These are phyloP conservation scores for Diaperis boleti DNA, from an alignment of 2,888 invertebrate species.

Conservation along the genomic window DNA sequence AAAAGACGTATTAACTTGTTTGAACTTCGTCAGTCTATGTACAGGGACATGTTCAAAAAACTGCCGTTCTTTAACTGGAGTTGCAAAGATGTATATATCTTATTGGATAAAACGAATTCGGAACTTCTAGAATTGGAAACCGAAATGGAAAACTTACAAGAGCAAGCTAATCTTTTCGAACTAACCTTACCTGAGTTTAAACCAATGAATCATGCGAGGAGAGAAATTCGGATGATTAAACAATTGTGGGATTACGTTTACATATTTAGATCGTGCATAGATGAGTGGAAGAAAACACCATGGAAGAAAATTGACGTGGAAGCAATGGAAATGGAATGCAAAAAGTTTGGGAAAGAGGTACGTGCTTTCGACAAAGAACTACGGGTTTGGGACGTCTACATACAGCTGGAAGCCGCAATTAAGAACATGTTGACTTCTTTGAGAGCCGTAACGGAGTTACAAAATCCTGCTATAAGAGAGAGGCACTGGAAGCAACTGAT, in stretches of 20 bases:
- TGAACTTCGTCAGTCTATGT: slow-evolving; percentile 82
- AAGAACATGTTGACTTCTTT: slow-evolving; percentile 95
- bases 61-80: slow-evolving; percentile 71
- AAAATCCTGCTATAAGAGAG: slow-evolving; percentile 93
- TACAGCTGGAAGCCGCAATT: slow-evolving; percentile 82
- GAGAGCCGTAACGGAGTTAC: slow-evolving; percentile 91
- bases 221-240: slow-evolving; percentile 82
- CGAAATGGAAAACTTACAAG: slow-evolving; percentile 74
- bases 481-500: slow-evolving; percentile 96
- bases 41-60: slow-evolving; percentile 79
- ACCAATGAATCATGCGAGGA: slow-evolving; percentile 78
- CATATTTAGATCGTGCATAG: slow-evolving; percentile 84
- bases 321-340: slow-evolving; percentile 92
- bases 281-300: slow-evolving; percentile 93
- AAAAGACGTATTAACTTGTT: slow-evolving; percentile 85
- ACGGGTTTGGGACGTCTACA: slow-evolving; percentile 82
- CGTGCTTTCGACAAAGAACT: slow-evolving; percentile 85
- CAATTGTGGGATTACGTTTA: slow-evolving; percentile 91
- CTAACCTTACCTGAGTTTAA: slow-evolving; percentile 87
- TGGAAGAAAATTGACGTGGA: slow-evolving; percentile 97
- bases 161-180: slow-evolving; percentile 87
- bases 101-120: slow-evolving; percentile 77
- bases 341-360: slow-evolving; percentile 89
- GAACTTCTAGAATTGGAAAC: slow-evolving; percentile 78
- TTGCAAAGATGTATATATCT: slow-evolving; percentile 76